Evolutionary conservation across 2,797 vertebrate genomes (phyloP), one percentile per base, ranked within the genome.

Genomic region (Thamnophis elegans): DNA sequence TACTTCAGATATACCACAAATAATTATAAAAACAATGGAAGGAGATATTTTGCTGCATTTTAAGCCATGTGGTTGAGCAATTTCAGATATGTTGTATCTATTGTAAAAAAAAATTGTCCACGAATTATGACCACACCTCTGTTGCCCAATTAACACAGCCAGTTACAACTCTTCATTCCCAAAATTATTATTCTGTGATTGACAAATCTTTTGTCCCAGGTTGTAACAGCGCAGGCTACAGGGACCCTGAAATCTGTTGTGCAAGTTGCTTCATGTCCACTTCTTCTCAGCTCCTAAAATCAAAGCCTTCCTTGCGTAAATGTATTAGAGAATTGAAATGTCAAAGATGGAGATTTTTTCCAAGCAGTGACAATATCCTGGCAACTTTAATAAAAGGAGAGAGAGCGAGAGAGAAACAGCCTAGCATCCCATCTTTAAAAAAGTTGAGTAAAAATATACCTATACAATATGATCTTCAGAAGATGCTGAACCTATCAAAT

Each of bases 401-500:
- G 73, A 78, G 73, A 91, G 42, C 2, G 91, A 13, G 58, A 26
- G 91, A 16, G 82, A 22, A 4, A 11, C 25, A 11, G 53, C 20
- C 54, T 89, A 86, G 87, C n/a, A 6, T 47, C 68, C 56, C 0
- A 8, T 42, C n/a, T 93, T 88, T 56, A 36, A 54, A 60, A 93
- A 90, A 93, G 0, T 0, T 0, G 0, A n/a, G 32, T 6, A 90
- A 88, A 93, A 60, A 28, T 18, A 89, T 78, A 55, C 4, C 90
- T 87, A 42, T 91, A 11, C 68, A 93, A 86, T 89, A 85, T 16
- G 87, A 89, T 20, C 16, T 60, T 87, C 82, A 86, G 92, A 91
- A 93, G 78, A 56, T 90, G 82, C 58, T 87, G 73, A 42, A 85
- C 90, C 89, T 87, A 85, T 91, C 94, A 90, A 59, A 94, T 91